A percentile compares a stretch with the other conserved stretches of the same genome.
Evolutionary conservation across 2,797 vertebrate genomes (phyloP).

Genomic region (Tangara arthus): DNA sequence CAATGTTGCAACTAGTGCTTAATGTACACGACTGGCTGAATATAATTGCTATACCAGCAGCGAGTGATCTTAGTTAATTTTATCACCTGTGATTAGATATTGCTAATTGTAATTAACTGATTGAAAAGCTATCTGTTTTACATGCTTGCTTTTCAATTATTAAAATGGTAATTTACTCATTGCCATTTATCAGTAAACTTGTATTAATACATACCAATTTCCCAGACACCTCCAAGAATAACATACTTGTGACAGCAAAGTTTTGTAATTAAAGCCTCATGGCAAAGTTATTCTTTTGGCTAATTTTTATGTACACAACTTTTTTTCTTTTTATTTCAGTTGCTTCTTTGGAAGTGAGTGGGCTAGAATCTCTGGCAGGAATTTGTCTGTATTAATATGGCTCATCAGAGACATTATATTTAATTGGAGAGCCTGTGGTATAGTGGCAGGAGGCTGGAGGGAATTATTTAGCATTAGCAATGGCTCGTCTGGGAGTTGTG

Average conservation of each 20-base stretch:
- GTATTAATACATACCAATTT: not conserved
- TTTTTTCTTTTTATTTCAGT: conserved; percentile 15
- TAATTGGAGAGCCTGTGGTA: conserved; percentile 84
- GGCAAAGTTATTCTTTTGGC: not conserved
- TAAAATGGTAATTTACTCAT: conserved; percentile 25
- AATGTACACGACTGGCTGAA: not conserved
- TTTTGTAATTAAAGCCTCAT: conserved; percentile 11
- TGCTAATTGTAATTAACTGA: conserved; percentile 56
- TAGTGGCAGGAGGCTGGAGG: conserved; percentile 83
- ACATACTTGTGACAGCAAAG: not conserved
- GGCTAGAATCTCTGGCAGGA: conserved; percentile 72
- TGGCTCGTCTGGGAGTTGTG: conserved; percentile 86
- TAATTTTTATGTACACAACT: conserved; percentile 1
- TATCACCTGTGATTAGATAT: conserved; percentile 47
- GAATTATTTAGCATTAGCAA: conserved; percentile 90
- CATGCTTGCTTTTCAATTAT: conserved; percentile 50
- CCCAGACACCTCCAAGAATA: not conserved
- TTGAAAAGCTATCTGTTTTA: not conserved
- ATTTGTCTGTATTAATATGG: conserved; percentile 78
- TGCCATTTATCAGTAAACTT: not conserved
- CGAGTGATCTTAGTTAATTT: conserved; percentile 36
- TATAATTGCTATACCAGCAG: not conserved
- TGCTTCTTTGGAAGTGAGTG: conserved; percentile 63
- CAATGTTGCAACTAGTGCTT: not conserved
- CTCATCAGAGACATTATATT: conserved; percentile 83